Percentiles rank a stretch among this genome's conserved stretches.
These are phyloP conservation scores for Montipora cactus DNA, from an alignment of 64 coral and sea anemone species.

Conservation along the genomic window DNA sequence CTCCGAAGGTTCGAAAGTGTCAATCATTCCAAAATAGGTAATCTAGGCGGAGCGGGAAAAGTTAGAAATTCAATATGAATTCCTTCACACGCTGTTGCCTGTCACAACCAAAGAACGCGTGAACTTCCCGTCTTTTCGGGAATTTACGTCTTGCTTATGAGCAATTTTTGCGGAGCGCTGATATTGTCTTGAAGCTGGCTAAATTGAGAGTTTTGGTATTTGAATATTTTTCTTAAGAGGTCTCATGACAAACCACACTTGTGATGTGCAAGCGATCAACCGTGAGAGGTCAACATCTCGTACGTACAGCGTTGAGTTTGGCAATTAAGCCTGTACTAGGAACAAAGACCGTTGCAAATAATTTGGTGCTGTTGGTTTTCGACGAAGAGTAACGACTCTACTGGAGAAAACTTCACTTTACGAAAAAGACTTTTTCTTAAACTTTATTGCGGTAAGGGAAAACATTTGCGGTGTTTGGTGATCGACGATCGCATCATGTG, in stretches of 20 bases:
- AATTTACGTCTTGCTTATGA: too few relatives aligned
- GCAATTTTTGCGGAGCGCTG: too few relatives aligned
- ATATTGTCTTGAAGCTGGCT: constrained; percentile 4
- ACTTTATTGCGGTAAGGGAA: background rate
- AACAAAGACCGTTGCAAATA: background rate
- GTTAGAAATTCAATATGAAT: constrained; percentile 13
- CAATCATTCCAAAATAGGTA: constrained; percentile 23
- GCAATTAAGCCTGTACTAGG: background rate
- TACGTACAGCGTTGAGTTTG: background rate
- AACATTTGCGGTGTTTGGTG: background rate
- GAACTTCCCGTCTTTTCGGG: too few relatives aligned
- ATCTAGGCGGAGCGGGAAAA: background rate
- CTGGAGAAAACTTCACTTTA: background rate
- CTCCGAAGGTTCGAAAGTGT: background rate
- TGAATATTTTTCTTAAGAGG: background rate
- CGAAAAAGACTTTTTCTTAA: background rate
- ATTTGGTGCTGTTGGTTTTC: background rate
- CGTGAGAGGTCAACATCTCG: constrained; percentile 1
- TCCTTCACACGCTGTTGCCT: constrained; percentile 7
- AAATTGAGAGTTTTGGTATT: constrained; percentile 18
- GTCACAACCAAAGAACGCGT: too few relatives aligned
- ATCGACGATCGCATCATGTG: background rate
- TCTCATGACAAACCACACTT: constrained; percentile 16
- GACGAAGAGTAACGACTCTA: background rate
- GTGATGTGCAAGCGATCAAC: background rate